phyloP scores from a whole-genome alignment of 2,888 invertebrate genomes.

The Cerastoderma edule region DNA sequence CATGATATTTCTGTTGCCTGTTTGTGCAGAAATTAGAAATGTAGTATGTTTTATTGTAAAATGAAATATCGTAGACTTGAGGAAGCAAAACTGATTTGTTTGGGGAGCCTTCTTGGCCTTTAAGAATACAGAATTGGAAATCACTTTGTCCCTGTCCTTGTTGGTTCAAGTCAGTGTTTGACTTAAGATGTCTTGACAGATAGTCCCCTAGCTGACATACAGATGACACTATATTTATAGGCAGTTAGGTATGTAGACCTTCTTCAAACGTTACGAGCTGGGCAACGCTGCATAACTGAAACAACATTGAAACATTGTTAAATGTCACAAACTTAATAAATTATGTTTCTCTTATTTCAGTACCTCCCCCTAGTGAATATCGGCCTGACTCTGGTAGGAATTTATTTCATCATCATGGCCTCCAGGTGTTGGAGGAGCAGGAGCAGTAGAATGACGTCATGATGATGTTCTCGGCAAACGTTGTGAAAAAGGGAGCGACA shows the following conservation, averaged over 20 bases:
- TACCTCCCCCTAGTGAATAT: constrained; percentile 12
- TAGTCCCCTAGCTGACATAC: neutral
- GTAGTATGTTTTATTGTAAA: neutral
- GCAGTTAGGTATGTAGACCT: no score
- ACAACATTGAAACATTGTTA: neutral
- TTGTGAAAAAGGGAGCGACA: no score
- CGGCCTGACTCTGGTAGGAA: neutral
- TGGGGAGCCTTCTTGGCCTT: no score
- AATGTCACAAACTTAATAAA: neutral
- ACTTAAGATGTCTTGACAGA: neutral
- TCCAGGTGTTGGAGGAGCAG: constrained; percentile 18
- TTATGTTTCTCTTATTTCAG: constrained; percentile 15
- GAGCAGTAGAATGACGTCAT: neutral
- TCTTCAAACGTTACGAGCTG: no score
- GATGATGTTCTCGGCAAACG: no score
- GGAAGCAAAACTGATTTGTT: no score
- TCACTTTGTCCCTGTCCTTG: no score
- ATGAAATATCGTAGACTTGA: no score
- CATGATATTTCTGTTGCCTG: neutral
- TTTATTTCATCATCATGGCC: constrained; percentile 26
- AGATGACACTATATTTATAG: no score
- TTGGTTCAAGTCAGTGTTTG: no score
- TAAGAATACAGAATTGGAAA: no score
- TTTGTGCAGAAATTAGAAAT: neutral
- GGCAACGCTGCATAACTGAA: no score